Base-by-base conservation (phyloP, 2,113 vertebrate species). In the Holacanthus passer region DNA sequence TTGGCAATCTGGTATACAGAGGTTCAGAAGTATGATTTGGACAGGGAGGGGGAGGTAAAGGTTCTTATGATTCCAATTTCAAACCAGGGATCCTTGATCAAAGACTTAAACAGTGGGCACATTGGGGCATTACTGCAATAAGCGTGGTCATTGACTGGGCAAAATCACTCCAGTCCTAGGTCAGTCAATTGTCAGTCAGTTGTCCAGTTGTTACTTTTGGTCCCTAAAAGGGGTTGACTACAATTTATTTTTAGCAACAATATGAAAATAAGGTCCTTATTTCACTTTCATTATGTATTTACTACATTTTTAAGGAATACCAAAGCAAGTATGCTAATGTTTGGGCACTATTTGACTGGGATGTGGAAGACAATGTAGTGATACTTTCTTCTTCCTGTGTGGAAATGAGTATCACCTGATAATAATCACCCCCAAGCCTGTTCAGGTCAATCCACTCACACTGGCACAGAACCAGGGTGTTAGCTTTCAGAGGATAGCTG, bases 401-500 rank as follows among this genome's bases (percentile, higher is more conserved):
- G 43, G 41, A 71, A 73, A 69, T 62, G 35, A 53, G 32, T 58
- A 59, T 79, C 53, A 55, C 73, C n/a, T 64, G 55, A 83, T 72
- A 62, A 55, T 35, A 19, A 80, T 67, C 52, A 65, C 22, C 9
- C 41, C 55, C 5, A 7, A 82, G 53, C 56, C 70, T 48, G 73
- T 64, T 73, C 62, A 70, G 27, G 66, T 85, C 31, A 11, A 47
- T 56, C 48, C 47, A 14, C 65, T 58, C 48, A 29, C 48, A 32
- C 37, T 74, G 76, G 56, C 72, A 13, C 17, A n/a, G 11, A 20
- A 63, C 78, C 84, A 74, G 50, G 56, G 65, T 55, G 37, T 83
- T 79, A 52, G 29, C 60, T 83, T 87, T 84, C 78, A 88, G 52
- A 59, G 65, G 50, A 76, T 20, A 66, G 37, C 48, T 58, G 43